A percentile compares a stretch with the other conserved stretches of the same genome.
Conservation (phyloP, 2,797 vertebrate species). For the Coracias cyanogaster region DNA sequence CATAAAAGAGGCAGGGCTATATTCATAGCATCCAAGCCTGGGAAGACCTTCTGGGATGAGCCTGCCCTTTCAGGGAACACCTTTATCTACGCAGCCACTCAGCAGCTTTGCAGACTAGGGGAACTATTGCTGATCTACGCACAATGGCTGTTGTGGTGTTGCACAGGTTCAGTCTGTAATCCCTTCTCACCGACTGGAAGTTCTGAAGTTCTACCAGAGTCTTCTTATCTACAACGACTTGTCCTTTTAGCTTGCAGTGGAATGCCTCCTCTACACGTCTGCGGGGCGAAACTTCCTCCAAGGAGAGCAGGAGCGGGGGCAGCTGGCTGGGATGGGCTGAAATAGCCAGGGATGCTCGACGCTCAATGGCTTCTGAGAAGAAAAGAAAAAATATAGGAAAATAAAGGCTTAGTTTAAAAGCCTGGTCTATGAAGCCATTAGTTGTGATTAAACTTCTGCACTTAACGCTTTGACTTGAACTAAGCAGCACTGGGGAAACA, state of each 20-base stretch:
- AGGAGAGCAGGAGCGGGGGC: slow-evolving; percentile 80
- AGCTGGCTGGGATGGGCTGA: slow-evolving; percentile 79
- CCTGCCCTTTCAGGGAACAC: neutral
- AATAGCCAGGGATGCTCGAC: slow-evolving; percentile 73
- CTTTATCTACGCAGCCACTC: neutral
- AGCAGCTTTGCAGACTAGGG: neutral
- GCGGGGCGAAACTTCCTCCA: slow-evolving; percentile 82
- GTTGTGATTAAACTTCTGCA: neutral
- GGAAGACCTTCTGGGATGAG: neutral
- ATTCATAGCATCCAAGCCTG: neutral
- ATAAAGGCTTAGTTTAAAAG: neutral
- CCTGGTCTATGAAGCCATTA: neutral
- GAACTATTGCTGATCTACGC: neutral
- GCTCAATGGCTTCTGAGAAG: slow-evolving; percentile 86
- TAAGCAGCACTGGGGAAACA: neutral
- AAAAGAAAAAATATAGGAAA: neutral
- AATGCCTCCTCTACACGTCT: slow-evolving; percentile 89
- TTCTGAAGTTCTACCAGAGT: slow-evolving; percentile 93
- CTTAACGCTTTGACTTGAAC: neutral
- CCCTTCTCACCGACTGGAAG: slow-evolving; percentile 90
- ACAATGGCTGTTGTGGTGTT: neutral
- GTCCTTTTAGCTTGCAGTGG: slow-evolving; percentile 91
- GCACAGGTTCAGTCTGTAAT: neutral
- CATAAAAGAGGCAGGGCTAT: neutral
- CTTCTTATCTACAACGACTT: slow-evolving; percentile 89